Conservation (phyloP, 2,797 vertebrate genomes). For the Poecilia wingei region DNA sequence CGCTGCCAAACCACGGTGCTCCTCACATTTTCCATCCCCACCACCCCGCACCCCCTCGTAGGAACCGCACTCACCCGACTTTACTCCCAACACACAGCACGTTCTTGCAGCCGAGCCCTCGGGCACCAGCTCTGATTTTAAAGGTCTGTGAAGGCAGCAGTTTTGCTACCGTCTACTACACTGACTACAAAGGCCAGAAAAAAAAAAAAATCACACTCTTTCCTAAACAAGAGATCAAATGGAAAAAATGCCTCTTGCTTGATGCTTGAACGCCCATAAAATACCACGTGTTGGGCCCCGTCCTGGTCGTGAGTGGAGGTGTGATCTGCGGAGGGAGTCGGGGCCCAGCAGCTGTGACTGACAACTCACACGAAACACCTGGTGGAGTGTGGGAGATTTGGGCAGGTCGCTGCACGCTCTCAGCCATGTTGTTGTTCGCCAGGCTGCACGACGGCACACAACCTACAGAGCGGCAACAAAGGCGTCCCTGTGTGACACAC, state of each 20-base stretch:
- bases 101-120: slow-evolving; percentile 57
- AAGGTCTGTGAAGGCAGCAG: slow-evolving; percentile 60
- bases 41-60: slow-evolving; percentile 27
- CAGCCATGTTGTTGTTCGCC: slow-evolving; percentile 60
- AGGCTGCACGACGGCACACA: slow-evolving; percentile 37
- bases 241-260: slow-evolving; percentile 38
- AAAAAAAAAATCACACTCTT: slow-evolving; percentile 29
- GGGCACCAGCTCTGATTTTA: slow-evolving; percentile 52
- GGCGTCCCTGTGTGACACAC: slow-evolving; percentile 9
- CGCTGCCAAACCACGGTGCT: slow-evolving; percentile 53
- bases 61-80: slow-evolving; percentile 61
- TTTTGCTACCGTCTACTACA: slow-evolving; percentile 53
- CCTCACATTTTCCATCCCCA: slow-evolving; percentile 76
- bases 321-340: slow-evolving; percentile 7
- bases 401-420: slow-evolving; percentile 59
- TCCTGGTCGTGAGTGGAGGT: slow-evolving; percentile 7
- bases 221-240: slow-evolving; percentile 44
- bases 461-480: slow-evolving; percentile 47
- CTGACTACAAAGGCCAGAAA: slow-evolving; percentile 24
- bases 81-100: slow-evolving; percentile 36
- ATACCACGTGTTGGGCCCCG: neutral
- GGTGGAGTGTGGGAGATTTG: slow-evolving; percentile 63
- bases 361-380: slow-evolving; percentile 57
- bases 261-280: slow-evolving; percentile 20
- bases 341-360: slow-evolving; percentile 41